A percentile compares a stretch with the other conserved stretches of the same genome.
Evolutionary conservation across 2,888 invertebrate species (phyloP).

Genomic region (Drosophila falleni): DNA sequence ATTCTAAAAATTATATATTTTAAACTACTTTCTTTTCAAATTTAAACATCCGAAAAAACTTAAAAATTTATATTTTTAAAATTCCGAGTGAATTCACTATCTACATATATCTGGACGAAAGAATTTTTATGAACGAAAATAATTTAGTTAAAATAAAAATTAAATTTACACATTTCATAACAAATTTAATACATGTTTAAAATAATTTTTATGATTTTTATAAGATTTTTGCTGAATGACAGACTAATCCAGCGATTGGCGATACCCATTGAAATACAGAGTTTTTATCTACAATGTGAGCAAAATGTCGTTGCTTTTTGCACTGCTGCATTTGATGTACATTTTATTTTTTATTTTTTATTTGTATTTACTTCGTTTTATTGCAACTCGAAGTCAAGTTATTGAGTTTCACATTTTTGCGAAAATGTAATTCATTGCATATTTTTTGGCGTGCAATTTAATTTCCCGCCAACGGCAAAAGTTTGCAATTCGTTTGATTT

Average conservation of each 20-base stretch:
- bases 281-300: slow-evolving; percentile 10
- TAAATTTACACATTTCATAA: too few species aligned
- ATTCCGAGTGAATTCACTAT: too few species aligned
- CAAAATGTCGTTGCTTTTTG: slow-evolving; percentile 13
- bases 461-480: slow-evolving; percentile 64
- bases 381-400: slow-evolving; percentile 18
- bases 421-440: slow-evolving; percentile 14
- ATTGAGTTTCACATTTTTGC: slow-evolving; percentile 14
- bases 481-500: slow-evolving; percentile 68
- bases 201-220: not conserved
- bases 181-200: not conserved
- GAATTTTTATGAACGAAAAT: too few species aligned
- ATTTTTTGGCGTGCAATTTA: slow-evolving; percentile 55
- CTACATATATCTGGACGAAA: too few species aligned
- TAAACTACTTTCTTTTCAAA: too few species aligned
- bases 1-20: too few species aligned
- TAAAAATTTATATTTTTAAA: too few species aligned
- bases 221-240: not conserved
- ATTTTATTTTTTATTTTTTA: slow-evolving; percentile 6
- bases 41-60: too few species aligned
- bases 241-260: slow-evolving; percentile 11
- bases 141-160: too few species aligned
- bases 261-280: not conserved
- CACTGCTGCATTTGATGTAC: slow-evolving; percentile 21
- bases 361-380: slow-evolving; percentile 16